Base-by-base conservation (phyloP, 1,140 invertebrate species). In the Coenobita brevimanus region DNA sequence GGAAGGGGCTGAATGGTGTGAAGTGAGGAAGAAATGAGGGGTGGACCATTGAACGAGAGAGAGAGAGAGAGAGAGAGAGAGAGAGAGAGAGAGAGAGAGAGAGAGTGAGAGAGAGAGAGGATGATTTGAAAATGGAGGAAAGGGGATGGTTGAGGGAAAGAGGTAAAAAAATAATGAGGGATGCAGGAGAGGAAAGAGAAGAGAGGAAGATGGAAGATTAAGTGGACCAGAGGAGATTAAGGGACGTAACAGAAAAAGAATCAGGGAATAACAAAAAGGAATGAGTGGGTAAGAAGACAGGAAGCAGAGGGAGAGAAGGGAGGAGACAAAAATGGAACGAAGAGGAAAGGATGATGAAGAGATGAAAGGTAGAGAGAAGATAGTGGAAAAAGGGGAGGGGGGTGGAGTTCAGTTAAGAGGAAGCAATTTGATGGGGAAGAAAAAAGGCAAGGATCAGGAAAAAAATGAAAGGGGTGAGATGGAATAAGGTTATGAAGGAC, bases 281-380 rank as follows among this genome's bases (percentile, higher is more conserved):
- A 10, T 27, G n/a, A 36, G 30, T 15, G 75, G n/a, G n/a, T n/a
- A 46, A 50, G 38, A 41, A 43, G 75, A 27, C 50, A 43, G 38
- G 36, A n/a, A 78, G 75, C 38, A 78, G 75, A 43, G 50, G 27
- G n/a, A 78, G 8, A 21, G 67, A 21, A 30, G 62, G 62, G 62
- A 21, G 33, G 62, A 30, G 62, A n/a, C 10, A 10, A 3, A 71
- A 6, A 30, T 1, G 67, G n/a, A n/a, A n/a, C n/a, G n/a, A n/a
- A n/a, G 38, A 43, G 41, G 27, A 17, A 43, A n/a, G 0, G 27
- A 69, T 69, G 30, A n/a, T n/a, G 21, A 30, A 30, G 10, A 69
- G 64, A 30, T 13, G 30, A 69, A 1, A 69, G 1, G 30, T 0
- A 27, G 30, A 69, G 21, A 27, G 24, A 10, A 27, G 13, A 69